Conservation (phyloP, 1,140 invertebrate species). For the Maniola jurtina region DNA sequence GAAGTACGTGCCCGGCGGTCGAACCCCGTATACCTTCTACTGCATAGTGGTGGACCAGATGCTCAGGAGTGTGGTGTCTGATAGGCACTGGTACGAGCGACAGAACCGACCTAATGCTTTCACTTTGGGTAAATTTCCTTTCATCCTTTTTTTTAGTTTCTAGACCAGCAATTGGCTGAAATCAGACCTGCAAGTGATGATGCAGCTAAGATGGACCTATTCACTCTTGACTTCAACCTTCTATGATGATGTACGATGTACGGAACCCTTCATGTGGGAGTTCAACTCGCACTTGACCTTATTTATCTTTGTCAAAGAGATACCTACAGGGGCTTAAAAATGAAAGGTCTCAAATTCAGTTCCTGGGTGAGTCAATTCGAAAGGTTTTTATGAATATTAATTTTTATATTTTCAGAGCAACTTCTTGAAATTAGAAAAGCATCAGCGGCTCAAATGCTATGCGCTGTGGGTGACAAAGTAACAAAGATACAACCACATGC, state of each 20-base stretch:
- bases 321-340: too few relatives aligned
- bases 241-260: too few relatives aligned
- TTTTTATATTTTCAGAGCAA: constrained; percentile 83
- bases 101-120: constrained; percentile 53
- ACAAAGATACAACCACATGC: constrained; percentile 45
- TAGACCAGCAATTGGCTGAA: too few relatives aligned
- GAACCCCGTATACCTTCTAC: constrained; percentile 44
- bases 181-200: too few relatives aligned
- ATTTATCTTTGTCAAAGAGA: too few relatives aligned
- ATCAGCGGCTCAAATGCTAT: constrained; percentile 90
- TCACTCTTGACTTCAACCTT: too few relatives aligned
- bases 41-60: constrained; percentile 49
- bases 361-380: too few relatives aligned
- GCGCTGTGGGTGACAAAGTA: constrained; percentile 88
- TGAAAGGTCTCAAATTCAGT: too few relatives aligned
- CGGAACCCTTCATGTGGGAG: too few relatives aligned
- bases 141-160: neutral
- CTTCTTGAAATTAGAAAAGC: constrained; percentile 90
- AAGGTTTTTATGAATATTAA: too few relatives aligned
- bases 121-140: constrained; percentile 37
- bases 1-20: constrained; percentile 35
- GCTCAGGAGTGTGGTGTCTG: constrained; percentile 37
- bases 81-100: constrained; percentile 63
- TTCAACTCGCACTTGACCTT: too few relatives aligned
- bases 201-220: too few relatives aligned